Base-by-base conservation (phyloP, 2,797 vertebrate genomes). In the Sphenopsis melanotis region DNA sequence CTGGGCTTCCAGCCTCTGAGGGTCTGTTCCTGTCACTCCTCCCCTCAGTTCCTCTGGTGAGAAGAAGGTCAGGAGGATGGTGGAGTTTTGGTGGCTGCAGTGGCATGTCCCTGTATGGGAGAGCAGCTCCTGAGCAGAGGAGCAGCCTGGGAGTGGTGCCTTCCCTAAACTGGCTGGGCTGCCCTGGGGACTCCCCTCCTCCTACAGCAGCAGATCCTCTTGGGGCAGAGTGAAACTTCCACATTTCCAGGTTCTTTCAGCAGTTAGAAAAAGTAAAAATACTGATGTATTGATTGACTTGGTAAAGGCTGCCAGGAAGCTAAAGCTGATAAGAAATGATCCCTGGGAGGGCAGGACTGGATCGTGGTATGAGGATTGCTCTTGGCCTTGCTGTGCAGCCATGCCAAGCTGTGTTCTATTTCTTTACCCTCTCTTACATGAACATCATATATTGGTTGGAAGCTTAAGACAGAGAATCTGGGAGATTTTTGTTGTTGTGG, bases 41-140 rank as follows among this genome's bases (percentile, higher is more conserved):
- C 11, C 15, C 8, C 15, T 55, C 37, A 0, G 6, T 29, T 49
- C 37, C 49, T 69, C 37, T 47, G 42, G 27, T 0, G 2, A 80
- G 52, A 11, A 11, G 41, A 41, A 69, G 19, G 36, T 44, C 26
- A 12, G 69, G 42, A 26, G 30, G 9, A 3, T 3, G 23, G 42
- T 68, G 74, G 26, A 12, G 13, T 32, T 70, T 37, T 6, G 6
- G 21, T 77, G 23, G 5, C 46, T 32, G 59, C 26, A 12, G n/a
- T 5, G 37, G 34, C 0, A 0, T 4, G 9, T 49, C 6, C 4
- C 10, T 24, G 12, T 5, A 0, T 7, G 20, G 34, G 22, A 27
- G 37, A 52, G 47, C 19, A 50, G 61, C 61, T 32, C n/a, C 19
- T 0, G 14, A 37, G 55, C 1, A 15, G 2, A 27, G 47, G 18